phyloP scores from a whole-genome alignment of 1,140 invertebrate species.

The Branchinecta lynchi region DNA sequence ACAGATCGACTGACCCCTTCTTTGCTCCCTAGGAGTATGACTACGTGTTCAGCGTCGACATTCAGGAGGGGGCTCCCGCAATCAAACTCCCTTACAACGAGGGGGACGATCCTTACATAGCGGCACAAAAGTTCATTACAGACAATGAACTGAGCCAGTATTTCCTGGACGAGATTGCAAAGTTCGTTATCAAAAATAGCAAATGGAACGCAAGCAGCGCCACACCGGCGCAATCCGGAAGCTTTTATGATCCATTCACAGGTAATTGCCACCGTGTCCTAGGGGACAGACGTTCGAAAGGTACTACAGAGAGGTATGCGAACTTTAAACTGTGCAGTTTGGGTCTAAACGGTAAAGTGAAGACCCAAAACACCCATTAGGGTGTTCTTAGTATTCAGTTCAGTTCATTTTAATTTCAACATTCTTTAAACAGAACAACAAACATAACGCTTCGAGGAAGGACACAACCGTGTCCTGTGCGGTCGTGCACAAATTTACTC shows the following conservation, averaged over 20 bases:
- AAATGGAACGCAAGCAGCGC: slow-evolving; percentile 24
- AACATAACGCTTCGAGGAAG: too few relatives aligned
- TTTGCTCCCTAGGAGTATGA: slow-evolving; percentile 59
- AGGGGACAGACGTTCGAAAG: too few relatives aligned
- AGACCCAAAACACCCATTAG: too few relatives aligned
- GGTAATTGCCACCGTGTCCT: slow-evolving; percentile 23
- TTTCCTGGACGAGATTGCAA: slow-evolving; percentile 87
- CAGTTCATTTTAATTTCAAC: too few relatives aligned
- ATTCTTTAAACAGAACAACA: too few relatives aligned
- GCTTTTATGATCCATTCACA: slow-evolving; percentile 54
- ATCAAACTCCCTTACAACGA: slow-evolving; percentile 84
- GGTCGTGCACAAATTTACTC: too few relatives aligned
- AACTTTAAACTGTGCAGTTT: too few relatives aligned
- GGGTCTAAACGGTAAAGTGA: too few relatives aligned
- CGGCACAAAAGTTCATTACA: slow-evolving; percentile 47
- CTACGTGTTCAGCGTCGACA: slow-evolving; percentile 85
- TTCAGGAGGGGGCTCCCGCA: slow-evolving; percentile 70
- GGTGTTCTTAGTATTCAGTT: too few relatives aligned
- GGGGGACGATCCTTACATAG: slow-evolving; percentile 45
- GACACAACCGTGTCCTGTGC: too few relatives aligned
- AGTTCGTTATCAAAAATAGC: slow-evolving; percentile 78
- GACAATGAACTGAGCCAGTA: slow-evolving; percentile 62
- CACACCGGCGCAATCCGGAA: slow-evolving; percentile 18
- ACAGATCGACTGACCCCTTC: neutral
- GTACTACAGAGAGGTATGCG: too few relatives aligned